Evolutionary conservation across 2,797 vertebrate genomes (phyloP).

Genomic region (Gymnothorax javanicus): DNA sequence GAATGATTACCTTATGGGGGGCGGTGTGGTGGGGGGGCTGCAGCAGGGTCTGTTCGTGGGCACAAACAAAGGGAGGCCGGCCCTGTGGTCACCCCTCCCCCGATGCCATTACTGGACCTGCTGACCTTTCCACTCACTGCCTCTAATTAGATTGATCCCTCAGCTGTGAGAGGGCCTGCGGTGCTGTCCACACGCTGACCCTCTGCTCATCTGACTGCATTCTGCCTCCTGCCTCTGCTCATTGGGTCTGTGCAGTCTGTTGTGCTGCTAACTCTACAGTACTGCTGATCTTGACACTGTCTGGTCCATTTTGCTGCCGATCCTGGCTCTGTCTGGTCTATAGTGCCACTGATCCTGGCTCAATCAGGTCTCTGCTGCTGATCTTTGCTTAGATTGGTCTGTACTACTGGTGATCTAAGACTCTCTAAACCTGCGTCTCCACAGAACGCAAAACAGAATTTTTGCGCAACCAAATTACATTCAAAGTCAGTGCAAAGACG

Average conservation of each 20-base stretch:
- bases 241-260: background rate
- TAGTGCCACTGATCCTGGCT: no score
- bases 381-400: background rate
- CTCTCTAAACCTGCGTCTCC: no score
- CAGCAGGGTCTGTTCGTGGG: constrained; percentile 14
- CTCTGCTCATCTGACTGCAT: background rate
- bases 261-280: background rate
- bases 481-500: no score
- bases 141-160: constrained; percentile 52
- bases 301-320: background rate
- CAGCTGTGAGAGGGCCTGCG: constrained; percentile 30
- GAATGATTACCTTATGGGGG: constrained; percentile 30
- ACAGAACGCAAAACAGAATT: no score
- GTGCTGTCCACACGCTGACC: constrained; percentile 26
- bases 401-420: background rate
- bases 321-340: no score
- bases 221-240: background rate
- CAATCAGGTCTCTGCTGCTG: background rate
- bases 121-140: constrained; percentile 46
- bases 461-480: no score
- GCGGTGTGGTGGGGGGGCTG: background rate
- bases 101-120: constrained; percentile 16
- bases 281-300: background rate
- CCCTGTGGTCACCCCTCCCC: constrained; percentile 16
- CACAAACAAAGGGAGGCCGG: constrained; percentile 39